Conservation (phyloP, 2,113 vertebrate species). For the Psophia crepitans region DNA sequence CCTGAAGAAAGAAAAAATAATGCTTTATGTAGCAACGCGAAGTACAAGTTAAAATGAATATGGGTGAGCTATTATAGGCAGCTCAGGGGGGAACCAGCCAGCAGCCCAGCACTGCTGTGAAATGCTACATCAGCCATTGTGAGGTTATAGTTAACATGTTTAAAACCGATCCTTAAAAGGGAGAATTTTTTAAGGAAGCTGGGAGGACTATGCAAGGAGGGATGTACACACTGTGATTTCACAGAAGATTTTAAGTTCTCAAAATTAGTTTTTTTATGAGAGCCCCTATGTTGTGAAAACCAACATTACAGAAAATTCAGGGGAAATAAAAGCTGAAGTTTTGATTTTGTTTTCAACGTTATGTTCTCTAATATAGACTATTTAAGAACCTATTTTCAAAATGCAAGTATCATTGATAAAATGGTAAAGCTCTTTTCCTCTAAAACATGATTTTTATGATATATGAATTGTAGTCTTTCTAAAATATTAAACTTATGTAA, state of each 20-base stretch:
- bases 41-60: slow-evolving; percentile 3
- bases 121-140: background rate
- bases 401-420: background rate
- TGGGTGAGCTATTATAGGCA: background rate
- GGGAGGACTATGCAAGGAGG: background rate
- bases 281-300: background rate
- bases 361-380: background rate
- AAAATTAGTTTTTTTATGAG: background rate
- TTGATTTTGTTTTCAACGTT: background rate
- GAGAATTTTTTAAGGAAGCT: background rate
- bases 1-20: slow-evolving; percentile 24
- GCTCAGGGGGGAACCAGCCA: background rate
- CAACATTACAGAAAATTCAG: background rate
- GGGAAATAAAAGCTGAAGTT: background rate
- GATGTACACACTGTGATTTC: background rate
- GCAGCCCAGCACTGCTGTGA: background rate
- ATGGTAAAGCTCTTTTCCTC: background rate
- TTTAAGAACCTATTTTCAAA: background rate
- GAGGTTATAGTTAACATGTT: background rate
- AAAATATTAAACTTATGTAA: background rate
- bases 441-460: background rate
- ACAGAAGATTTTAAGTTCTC: background rate
- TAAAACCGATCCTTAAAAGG: background rate
- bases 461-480: background rate
- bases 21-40: background rate